Conservation (phyloP, 2,797 vertebrate species). For the Accipiter badius region DNA sequence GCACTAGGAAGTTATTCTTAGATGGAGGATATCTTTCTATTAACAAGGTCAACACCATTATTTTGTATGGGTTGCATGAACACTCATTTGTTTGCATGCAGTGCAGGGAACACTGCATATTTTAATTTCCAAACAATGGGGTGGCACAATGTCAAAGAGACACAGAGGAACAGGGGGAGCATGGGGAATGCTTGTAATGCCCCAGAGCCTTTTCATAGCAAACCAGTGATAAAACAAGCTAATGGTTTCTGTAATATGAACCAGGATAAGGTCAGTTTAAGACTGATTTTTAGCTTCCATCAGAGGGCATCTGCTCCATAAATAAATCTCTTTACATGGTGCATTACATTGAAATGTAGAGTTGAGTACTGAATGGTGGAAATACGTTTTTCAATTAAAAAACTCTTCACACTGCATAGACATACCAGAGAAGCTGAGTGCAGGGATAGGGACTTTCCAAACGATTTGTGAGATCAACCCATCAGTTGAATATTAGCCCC, state of each 20-base stretch:
- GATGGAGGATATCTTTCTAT: constrained; percentile 29
- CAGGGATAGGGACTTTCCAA: neutral
- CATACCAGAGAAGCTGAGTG: neutral
- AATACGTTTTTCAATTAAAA: constrained; percentile 26
- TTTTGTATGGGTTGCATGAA: constrained; percentile 46
- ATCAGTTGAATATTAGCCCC: constrained; percentile 8
- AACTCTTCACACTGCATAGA: neutral
- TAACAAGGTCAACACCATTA: constrained; percentile 47
- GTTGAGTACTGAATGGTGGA: neutral
- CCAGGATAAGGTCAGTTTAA: constrained; percentile 20
- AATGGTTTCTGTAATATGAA: constrained; percentile 28
- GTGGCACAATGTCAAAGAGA: constrained; percentile 58
- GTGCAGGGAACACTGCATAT: constrained; percentile 11
- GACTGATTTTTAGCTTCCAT: neutral
- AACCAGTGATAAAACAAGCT: constrained; percentile 9
- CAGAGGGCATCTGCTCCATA: constrained; percentile 12
- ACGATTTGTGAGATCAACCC: constrained; percentile 23
- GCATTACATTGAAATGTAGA: neutral
- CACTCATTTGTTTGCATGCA: constrained; percentile 29
- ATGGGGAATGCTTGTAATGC: neutral
- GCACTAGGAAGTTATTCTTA: neutral
- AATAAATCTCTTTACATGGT: constrained; percentile 8
- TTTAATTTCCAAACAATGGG: constrained; percentile 64
- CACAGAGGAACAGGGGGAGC: neutral
- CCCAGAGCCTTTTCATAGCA: constrained; percentile 21